phyloP scores from a whole-genome alignment of 2,113 vertebrate genomes.

The Chaetura pelagica region DNA sequence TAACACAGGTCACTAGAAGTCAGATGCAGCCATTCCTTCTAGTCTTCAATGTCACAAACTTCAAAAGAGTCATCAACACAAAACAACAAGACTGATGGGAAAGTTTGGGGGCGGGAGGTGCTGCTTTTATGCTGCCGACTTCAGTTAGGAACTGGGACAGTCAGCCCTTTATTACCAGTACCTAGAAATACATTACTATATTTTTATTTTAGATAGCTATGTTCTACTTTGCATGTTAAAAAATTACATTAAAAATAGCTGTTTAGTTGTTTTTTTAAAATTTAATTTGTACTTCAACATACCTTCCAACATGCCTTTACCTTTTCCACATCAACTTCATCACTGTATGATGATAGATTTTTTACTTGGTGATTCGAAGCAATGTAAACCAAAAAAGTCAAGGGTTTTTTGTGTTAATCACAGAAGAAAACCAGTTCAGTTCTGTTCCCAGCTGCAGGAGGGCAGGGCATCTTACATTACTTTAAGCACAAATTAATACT shows the following conservation, averaged over 20 bases:
- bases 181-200: not conserved
- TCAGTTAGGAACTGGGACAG: not conserved
- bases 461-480: not conserved
- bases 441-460: not conserved
- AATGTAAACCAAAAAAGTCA: not conserved
- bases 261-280: not conserved
- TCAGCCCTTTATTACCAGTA: not conserved
- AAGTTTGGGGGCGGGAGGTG: not conserved
- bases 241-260: not conserved
- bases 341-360: not conserved
- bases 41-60: not conserved
- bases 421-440: not conserved
- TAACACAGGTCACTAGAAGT: not conserved
- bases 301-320: not conserved
- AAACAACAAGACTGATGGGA: not conserved
- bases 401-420: not conserved
- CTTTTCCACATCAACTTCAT: not conserved
- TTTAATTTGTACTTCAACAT: not conserved
- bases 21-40: not conserved
- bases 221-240: not conserved
- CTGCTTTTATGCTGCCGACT: not conserved
- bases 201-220: not conserved
- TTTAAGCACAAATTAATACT: not conserved
- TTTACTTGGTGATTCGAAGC: not conserved
- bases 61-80: not conserved